These are phyloP conservation scores for Coecobrya sp. DNA, from an alignment of 2,888 invertebrate genomes.

Conservation along the genomic window DNA sequence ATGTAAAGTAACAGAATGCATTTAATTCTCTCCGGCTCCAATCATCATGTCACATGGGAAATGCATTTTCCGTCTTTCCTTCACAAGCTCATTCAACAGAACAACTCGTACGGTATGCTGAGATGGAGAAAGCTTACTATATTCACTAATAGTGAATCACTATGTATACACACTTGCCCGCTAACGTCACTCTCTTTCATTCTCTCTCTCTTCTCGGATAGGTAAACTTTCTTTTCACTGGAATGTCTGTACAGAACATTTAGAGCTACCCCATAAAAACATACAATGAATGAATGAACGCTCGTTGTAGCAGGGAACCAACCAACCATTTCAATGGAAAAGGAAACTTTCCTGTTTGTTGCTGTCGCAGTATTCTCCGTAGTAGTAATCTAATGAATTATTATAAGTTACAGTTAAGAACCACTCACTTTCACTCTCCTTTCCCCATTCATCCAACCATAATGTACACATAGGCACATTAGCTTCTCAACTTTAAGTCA, in stretches of 20 bases:
- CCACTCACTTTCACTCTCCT: slow-evolving; percentile 35
- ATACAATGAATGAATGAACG: background rate
- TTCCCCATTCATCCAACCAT: slow-evolving; percentile 1
- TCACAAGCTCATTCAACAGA: background rate
- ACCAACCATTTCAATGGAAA: slow-evolving; percentile 25
- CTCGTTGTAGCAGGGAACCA: background rate
- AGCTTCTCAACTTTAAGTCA: background rate
- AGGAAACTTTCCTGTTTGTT: slow-evolving; percentile 44
- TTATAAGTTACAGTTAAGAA: slow-evolving; percentile 54
- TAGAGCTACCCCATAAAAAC: background rate
- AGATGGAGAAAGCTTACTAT: background rate
- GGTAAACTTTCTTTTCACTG: slow-evolving; percentile 42
- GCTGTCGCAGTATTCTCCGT: background rate
- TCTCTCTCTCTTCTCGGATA: background rate
- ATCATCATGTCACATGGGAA: slow-evolving; percentile 59
- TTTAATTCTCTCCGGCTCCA: slow-evolving; percentile 49
- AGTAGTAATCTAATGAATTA: slow-evolving; percentile 51
- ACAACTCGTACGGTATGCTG: background rate
- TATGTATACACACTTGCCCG: too few relatives aligned
- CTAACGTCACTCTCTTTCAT: slow-evolving; percentile 22
- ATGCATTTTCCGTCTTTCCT: slow-evolving; percentile 49
- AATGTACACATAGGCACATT: background rate
- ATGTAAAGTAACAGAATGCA: slow-evolving; percentile 38
- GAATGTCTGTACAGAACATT: background rate
- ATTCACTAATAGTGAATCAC: too few relatives aligned